Percentiles rank a stretch among this genome's conserved stretches.
These are phyloP conservation scores for Drosophila azteca DNA, from an alignment of 1,140 invertebrate genomes.

Conservation along the genomic window DNA sequence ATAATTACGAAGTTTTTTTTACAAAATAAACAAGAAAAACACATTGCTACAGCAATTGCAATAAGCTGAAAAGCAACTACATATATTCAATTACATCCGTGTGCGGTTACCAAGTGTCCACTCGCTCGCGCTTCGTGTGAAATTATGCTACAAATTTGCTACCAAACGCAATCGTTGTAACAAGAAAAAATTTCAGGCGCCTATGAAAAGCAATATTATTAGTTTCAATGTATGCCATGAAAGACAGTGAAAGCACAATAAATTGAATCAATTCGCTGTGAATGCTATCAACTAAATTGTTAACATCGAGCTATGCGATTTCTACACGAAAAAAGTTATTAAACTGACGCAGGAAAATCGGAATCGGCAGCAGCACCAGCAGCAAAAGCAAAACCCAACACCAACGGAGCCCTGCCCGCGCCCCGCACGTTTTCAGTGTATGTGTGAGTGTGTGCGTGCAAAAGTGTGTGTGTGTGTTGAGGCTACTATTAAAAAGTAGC, in stretches of 20 bases:
- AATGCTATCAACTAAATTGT: conserved; percentile 26
- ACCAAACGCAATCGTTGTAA: conserved; percentile 56
- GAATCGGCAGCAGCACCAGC: conserved; percentile 7
- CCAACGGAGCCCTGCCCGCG: conserved; percentile 59
- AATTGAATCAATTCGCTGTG: conserved; percentile 17
- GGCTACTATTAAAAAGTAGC: conserved; percentile 49
- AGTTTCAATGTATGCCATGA: conserved; percentile 42
- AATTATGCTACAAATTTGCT: conserved; percentile 58
- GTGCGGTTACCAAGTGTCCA: conserved; percentile 44
- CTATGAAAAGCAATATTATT: conserved; percentile 74
- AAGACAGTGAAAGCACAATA: conserved; percentile 45
- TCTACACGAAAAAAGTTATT: conserved; percentile 35
- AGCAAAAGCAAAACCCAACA: conserved; percentile 4
- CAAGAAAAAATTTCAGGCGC: conserved; percentile 57
- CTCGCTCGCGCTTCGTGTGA: conserved; percentile 38
- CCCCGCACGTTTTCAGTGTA: conserved; percentile 65
- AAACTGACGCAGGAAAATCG: conserved; percentile 50
- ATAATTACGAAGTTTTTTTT: conserved; percentile 80
- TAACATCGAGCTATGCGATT: conserved; percentile 36
- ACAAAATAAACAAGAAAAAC: conserved; percentile 80
- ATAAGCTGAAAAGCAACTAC: conserved; percentile 56
- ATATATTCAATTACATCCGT: conserved; percentile 45
- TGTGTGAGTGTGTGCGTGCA: conserved; percentile 38
- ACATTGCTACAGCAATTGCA: conserved; percentile 47
- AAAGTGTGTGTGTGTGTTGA: conserved; percentile 37